Percentiles rank a stretch among this genome's conserved stretches.
Conservation (phyloP, 2,797 vertebrate species). For the Chloroceryle inda region DNA sequence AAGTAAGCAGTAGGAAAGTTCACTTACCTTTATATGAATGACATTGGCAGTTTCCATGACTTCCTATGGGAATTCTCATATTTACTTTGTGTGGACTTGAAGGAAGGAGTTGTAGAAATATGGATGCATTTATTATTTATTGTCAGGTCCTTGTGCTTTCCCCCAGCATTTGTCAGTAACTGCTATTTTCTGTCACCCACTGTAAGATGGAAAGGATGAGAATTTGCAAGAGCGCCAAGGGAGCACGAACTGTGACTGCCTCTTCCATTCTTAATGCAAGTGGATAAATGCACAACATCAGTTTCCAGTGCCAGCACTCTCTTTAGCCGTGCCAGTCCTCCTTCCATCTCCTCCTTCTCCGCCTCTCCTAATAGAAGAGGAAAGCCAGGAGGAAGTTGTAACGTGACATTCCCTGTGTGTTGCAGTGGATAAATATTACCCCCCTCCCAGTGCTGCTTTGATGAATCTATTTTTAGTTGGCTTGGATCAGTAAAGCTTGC, state of each 20-base stretch:
- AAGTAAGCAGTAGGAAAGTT: neutral
- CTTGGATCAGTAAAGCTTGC: conserved; percentile 49
- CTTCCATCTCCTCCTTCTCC: neutral
- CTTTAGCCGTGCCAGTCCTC: neutral
- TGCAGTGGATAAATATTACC: conserved; percentile 5
- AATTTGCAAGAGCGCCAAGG: conserved; percentile 48
- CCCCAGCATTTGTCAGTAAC: conserved; percentile 65
- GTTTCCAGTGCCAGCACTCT: neutral
- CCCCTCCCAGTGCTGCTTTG: conserved; percentile 35
- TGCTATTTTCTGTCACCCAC: conserved; percentile 66
- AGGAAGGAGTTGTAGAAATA: conserved; percentile 33
- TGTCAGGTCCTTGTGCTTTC: conserved; percentile 59
- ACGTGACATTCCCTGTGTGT: neutral
- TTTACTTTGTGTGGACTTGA: conserved; percentile 46
- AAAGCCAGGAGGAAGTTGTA: conserved; percentile 23
- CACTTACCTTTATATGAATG: neutral
- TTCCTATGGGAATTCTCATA: neutral
- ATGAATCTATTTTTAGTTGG: conserved; percentile 59
- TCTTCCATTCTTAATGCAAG: conserved; percentile 47
- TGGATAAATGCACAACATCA: conserved; percentile 43
- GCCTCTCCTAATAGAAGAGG: neutral
- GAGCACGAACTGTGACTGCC: conserved; percentile 36
- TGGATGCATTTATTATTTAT: conserved; percentile 70
- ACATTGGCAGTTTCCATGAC: conserved; percentile 4
- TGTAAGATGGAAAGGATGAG: conserved; percentile 67